Conservation (phyloP, 64 coral and sea anemone genomes). For the Stichodactyla mertensii region DNA sequence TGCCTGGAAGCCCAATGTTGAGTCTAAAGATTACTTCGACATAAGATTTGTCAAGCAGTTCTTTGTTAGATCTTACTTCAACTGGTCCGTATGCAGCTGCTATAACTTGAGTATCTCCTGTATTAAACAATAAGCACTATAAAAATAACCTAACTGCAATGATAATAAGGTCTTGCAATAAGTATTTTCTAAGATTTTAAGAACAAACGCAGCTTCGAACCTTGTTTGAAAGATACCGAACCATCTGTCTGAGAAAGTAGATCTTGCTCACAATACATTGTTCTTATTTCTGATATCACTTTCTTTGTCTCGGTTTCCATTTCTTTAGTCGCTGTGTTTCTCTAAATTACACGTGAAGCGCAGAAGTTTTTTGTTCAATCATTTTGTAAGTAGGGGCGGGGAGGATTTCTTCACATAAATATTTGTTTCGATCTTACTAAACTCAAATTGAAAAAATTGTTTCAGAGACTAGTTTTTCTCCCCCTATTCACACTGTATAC, state of each 20-base stretch:
- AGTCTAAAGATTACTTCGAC: constrained; percentile 91
- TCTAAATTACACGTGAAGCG: background rate
- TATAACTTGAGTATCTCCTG: constrained; percentile 73
- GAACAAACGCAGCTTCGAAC: constrained; percentile 9
- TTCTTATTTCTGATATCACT: constrained; percentile 49
- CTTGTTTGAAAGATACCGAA: constrained; percentile 80
- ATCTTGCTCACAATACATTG: constrained; percentile 63
- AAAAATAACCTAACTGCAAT: background rate
- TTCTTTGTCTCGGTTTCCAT: background rate
- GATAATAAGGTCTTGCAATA: background rate
- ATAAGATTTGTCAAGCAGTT: constrained; percentile 86
- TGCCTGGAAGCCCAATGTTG: constrained; percentile 91
- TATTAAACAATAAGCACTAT: background rate
- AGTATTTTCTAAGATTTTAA: background rate
- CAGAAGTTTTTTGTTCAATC: background rate
- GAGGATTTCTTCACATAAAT: background rate
- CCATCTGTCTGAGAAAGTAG: constrained; percentile 86
- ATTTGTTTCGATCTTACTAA: no score
- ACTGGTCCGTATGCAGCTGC: constrained; percentile 90
- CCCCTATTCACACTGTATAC: background rate
- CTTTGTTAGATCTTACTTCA: constrained; percentile 78
- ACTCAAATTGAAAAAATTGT: no score
- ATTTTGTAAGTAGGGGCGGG: background rate
- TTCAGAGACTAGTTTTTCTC: background rate
- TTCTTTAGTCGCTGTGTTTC: background rate